Evolutionary conservation across 1,140 invertebrate genomes (phyloP).

Genomic region (Physella acuta): DNA sequence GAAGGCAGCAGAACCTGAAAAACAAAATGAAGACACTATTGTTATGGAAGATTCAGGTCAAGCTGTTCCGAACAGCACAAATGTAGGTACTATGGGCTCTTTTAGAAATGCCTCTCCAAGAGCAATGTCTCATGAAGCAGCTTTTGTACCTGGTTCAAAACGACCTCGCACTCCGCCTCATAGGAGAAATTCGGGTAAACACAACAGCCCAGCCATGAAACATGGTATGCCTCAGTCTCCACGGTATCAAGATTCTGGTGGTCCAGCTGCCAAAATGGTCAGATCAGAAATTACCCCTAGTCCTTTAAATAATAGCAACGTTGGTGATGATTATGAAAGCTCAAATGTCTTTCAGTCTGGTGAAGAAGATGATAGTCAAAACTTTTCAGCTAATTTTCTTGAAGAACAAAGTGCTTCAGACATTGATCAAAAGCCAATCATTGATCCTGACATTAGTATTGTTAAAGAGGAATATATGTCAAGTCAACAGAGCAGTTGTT

Average conservation of each 20-base stretch:
- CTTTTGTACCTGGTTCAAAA: constrained; percentile 21
- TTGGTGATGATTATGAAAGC: constrained; percentile 16
- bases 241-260: constrained; percentile 22
- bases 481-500: constrained; percentile 16
- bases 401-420: constrained; percentile 21
- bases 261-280: constrained; percentile 11
- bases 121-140: background rate
- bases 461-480: constrained; percentile 25
- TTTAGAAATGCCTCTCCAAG: constrained; percentile 1
- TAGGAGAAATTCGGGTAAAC: constrained; percentile 2
- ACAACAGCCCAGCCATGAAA: background rate
- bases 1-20: constrained; percentile 16
- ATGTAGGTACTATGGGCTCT: constrained; percentile 23
- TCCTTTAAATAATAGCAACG: constrained; percentile 4
- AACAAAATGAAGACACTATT: constrained; percentile 27
- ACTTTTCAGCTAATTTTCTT: constrained; percentile 20
- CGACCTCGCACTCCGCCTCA: constrained; percentile 25
- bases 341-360: constrained; percentile 21
- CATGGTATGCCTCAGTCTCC: constrained; percentile 12
- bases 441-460: constrained; percentile 22
- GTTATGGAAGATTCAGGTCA: constrained; percentile 20
- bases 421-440: constrained; percentile 16
- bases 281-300: constrained; percentile 12
- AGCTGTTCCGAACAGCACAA: constrained; percentile 23
- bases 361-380: constrained; percentile 20